These are phyloP conservation scores for Ia io DNA, from an alignment of 2,113 vertebrate genomes.

Conservation along the genomic window DNA sequence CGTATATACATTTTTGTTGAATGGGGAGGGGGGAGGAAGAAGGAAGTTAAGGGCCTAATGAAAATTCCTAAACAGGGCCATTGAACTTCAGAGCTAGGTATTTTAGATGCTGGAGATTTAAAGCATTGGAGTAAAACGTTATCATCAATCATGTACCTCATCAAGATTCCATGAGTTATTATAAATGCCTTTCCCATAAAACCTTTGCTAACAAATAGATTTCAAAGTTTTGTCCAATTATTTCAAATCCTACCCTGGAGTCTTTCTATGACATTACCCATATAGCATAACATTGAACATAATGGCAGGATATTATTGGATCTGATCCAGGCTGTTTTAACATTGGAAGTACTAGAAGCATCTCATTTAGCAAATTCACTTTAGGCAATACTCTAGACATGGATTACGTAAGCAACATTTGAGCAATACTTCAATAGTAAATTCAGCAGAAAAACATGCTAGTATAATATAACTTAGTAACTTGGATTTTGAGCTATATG, in stretches of 20 bases:
- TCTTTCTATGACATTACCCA: neutral
- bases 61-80: neutral
- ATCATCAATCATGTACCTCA: neutral
- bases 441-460: neutral
- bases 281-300: neutral
- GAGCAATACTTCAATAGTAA: neutral
- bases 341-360: neutral
- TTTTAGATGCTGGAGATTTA: neutral
- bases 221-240: neutral
- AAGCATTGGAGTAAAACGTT: neutral
- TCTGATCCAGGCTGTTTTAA: neutral
- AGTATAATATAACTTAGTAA: neutral
- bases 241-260: neutral
- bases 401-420: neutral
- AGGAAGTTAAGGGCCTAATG: neutral
- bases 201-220: neutral
- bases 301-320: neutral
- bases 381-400: neutral
- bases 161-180: neutral
- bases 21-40: neutral
- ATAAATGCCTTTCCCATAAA: neutral
- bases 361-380: neutral
- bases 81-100: neutral
- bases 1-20: neutral
- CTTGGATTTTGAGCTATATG: neutral